Conservation (phyloP, 2,797 vertebrate genomes). For the Enteromius afrohamiltoni region DNA sequence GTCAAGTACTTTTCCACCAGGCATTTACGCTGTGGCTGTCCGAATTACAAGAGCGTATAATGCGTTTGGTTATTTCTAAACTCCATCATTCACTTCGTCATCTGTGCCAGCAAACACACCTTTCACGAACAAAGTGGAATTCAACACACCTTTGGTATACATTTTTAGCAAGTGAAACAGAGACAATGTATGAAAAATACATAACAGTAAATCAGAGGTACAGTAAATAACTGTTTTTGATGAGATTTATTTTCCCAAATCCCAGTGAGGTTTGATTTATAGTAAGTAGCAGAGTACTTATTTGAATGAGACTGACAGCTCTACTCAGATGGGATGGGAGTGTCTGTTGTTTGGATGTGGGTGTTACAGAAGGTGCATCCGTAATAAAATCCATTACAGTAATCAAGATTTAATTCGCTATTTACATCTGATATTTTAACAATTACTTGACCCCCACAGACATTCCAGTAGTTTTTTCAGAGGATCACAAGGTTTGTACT, state of each 20-base stretch:
- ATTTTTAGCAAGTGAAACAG: not conserved
- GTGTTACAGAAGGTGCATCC: not conserved
- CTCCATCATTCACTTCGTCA: not conserved
- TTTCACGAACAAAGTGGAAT: not conserved
- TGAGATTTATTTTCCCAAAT: not conserved
- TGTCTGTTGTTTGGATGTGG: not conserved
- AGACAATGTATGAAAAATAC: not conserved
- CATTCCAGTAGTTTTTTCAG: not conserved
- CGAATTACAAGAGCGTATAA: not conserved
- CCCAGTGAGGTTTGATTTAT: not conserved
- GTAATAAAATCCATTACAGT: not conserved
- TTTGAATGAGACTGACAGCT: not conserved
- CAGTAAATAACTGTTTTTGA: not conserved
- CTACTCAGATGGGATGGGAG: not conserved
- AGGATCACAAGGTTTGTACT: too few relatives aligned
- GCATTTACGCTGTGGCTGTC: not conserved
- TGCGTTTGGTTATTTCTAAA: not conserved
- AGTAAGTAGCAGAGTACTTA: not conserved
- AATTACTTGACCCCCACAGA: not conserved
- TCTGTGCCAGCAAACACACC: conserved; percentile 32
- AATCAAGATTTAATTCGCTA: not conserved
- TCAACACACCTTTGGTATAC: conserved; percentile 26
- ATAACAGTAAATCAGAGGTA: not conserved
- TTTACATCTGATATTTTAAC: not conserved
- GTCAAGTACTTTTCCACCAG: not conserved